Evolutionary conservation across 2,888 invertebrate genomes (phyloP).

Genomic region (Spisula solida): DNA sequence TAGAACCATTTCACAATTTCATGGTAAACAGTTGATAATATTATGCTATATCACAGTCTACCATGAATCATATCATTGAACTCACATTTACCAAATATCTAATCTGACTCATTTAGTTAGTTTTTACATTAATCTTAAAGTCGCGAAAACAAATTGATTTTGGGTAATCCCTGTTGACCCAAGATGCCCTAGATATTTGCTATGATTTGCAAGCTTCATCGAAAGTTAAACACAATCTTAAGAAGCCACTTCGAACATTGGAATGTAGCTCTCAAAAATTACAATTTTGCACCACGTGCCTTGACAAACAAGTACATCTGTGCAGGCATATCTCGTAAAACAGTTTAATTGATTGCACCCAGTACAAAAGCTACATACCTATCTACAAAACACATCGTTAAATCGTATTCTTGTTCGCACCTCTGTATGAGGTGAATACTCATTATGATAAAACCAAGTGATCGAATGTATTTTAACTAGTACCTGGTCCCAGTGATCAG

Average conservation of each 20-base stretch:
- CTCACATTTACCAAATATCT: conserved; percentile 46
- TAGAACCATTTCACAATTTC: neutral
- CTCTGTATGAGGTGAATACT: too few relatives aligned
- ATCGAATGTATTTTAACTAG: too few relatives aligned
- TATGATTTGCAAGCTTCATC: neutral
- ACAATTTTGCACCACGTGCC: neutral
- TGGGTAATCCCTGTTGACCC: conserved; percentile 46
- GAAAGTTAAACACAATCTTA: neutral
- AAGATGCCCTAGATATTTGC: conserved; percentile 42
- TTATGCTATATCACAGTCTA: conserved; percentile 20
- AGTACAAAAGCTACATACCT: too few relatives aligned
- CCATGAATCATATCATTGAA: conserved; percentile 54
- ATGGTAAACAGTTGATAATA: conserved; percentile 29
- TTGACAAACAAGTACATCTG: neutral
- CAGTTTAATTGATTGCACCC: neutral
- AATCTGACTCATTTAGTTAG: conserved; percentile 46
- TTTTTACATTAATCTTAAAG: conserved; percentile 48
- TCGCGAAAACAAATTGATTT: conserved; percentile 62
- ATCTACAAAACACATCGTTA: too few relatives aligned
- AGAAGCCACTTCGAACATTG: neutral
- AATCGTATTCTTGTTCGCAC: too few relatives aligned
- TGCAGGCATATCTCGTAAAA: conserved; percentile 2
- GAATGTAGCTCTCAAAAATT: neutral
- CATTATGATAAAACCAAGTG: too few relatives aligned
- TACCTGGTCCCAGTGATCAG: too few relatives aligned